A percentile compares a stretch with the other conserved stretches of the same genome.
Evolutionary conservation across 2,888 invertebrate genomes (phyloP).

Genomic region (Galeruca laticollis): DNA sequence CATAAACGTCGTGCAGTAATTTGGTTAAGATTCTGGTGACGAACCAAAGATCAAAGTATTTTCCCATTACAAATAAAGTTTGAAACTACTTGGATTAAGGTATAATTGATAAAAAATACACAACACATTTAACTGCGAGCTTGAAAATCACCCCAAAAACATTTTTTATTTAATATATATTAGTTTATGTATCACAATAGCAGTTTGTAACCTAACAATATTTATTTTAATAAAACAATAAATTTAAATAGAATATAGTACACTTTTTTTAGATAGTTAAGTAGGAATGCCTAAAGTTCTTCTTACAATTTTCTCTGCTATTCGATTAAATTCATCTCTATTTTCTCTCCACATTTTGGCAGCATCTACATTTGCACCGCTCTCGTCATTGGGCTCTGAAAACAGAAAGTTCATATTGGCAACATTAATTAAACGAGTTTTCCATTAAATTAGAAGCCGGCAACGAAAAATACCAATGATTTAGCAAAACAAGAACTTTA

Average conservation of each 20-base stretch:
- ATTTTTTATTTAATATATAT: no score
- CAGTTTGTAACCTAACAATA: neutral
- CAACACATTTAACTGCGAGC: no score
- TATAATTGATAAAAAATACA: no score
- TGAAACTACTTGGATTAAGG: no score
- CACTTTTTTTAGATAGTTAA: constrained; percentile 48
- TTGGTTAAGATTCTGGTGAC: no score
- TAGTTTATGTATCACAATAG: neutral
- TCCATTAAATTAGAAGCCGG: no score
- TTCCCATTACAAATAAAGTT: no score
- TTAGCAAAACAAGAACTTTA: no score
- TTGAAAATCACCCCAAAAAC: no score
- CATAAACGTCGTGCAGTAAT: no score
- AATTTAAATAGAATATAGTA: neutral
- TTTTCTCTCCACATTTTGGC: constrained; percentile 99
- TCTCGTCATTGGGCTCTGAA: constrained; percentile 97
- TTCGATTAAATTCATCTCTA: constrained; percentile 90
- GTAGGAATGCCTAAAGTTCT: constrained; percentile 87
- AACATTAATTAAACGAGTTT: neutral
- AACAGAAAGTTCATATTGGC: constrained; percentile 8
- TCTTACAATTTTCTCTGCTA: constrained; percentile 91
- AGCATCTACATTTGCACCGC: constrained; percentile 99
- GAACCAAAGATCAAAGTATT: no score
- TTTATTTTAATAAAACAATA: neutral
- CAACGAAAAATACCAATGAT: no score